Base-by-base conservation (phyloP, 2,888 invertebrate species). In the Aspidapion aeneum region DNA sequence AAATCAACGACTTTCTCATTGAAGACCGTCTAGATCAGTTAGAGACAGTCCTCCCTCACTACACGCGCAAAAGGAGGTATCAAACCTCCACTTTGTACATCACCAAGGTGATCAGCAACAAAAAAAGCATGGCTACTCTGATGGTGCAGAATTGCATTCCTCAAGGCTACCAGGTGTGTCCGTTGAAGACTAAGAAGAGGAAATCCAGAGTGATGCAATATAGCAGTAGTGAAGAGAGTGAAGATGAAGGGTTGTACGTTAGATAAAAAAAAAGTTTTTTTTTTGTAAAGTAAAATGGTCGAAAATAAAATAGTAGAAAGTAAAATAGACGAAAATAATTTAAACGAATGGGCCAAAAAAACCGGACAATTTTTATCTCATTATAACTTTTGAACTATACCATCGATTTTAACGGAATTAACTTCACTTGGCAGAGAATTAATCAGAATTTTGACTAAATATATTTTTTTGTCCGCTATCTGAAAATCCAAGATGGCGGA, bases 101-200 rank as follows among this genome's bases (percentile, higher is more conserved):
- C n/a, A 80, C 80, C 1, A 78, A 74, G 68, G 76, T 77, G 17
- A 69, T 72, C 55, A 74, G 70, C 55, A 74, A 75, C 60, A 71
- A 73, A 48, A 73, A 74, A 58, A 70, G 71, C 1, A 78, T 74
- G 65, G 80, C 80, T 18, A 80, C 80, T 1, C 70, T 79, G 55
- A 61, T 77, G 22, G 79, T 76, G 51, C 78, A 77, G 67, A 80
- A 80, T 68, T 80, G 80, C 65, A 70, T 80, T 52, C 80, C 80
- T 1, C 71, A 73, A 55, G 79, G 78, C 12, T 74, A 73, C 56
- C 74, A 75, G 54, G 68, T 78, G 51, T 80, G 80, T 16, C 66
- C 71, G 3, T 64, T 63, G 19, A 74, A 72, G 65, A 60, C 54
- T 17, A 73, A 70, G 58, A 74, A 64, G 55, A 66, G 73, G 56